Conservation (phyloP, 2,888 invertebrate genomes). For the Macroteleia sp. region DNA sequence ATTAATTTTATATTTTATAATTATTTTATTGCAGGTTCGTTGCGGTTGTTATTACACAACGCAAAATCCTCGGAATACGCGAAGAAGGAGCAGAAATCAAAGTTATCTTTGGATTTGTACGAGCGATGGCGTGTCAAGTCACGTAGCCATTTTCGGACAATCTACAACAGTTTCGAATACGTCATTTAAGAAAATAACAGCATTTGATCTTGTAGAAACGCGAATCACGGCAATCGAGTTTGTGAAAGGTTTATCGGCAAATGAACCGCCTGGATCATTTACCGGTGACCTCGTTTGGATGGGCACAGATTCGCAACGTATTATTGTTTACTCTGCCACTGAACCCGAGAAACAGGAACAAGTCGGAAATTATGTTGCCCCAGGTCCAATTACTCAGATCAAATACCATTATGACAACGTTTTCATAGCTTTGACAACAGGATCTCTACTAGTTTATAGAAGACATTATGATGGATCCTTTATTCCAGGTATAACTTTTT, state of each 20-base stretch:
- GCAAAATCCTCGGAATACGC: conserved; percentile 86
- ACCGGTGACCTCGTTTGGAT: conserved; percentile 94
- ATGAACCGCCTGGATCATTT: conserved; percentile 81
- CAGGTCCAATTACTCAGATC: conserved; percentile 90
- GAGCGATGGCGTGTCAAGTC: conserved; percentile 90
- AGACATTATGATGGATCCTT: conserved; percentile 90
- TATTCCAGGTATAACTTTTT: conserved; percentile 75
- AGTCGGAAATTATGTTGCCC: conserved; percentile 88
- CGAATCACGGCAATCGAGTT: conserved; percentile 93
- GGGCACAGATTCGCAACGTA: conserved; percentile 93
- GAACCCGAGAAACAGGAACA: conserved; percentile 94
- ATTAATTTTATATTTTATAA: too few species aligned
- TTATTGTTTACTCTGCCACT: conserved; percentile 92
- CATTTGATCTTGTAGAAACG: conserved; percentile 92
- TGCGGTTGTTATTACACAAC: conserved; percentile 95
- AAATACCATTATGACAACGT: conserved; percentile 94
- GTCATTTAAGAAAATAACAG: conserved; percentile 89
- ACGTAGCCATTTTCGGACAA: conserved; percentile 91
- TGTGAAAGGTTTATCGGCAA: conserved; percentile 87
- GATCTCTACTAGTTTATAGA: conserved; percentile 90
- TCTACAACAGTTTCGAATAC: conserved; percentile 89
- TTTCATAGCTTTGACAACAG: conserved; percentile 93
- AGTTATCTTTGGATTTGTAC: conserved; percentile 96
- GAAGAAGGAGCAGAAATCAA: conserved; percentile 88
- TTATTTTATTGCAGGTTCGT: conserved; percentile 87